Conservation (phyloP, 2,113 vertebrate genomes). For the Nothocercus julius region DNA sequence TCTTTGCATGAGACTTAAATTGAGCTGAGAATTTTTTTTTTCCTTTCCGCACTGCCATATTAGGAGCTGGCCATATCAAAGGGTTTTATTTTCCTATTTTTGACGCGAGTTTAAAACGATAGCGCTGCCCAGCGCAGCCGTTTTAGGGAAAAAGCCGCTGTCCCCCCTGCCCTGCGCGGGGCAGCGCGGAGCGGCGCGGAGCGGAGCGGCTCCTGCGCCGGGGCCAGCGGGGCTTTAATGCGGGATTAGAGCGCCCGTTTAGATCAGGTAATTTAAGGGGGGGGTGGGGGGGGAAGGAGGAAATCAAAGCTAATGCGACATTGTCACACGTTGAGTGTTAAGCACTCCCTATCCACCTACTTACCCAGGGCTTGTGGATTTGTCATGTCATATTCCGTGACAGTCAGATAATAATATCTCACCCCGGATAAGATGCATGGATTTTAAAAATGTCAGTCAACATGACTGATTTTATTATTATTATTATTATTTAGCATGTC, state of each 20-base stretch:
- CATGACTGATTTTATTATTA: slow-evolving; percentile 90
- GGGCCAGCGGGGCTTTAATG: not conserved
- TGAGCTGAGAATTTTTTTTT: slow-evolving; percentile 96
- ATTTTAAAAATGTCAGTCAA: slow-evolving; percentile 96
- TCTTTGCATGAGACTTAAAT: slow-evolving; percentile 99
- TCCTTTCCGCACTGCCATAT: slow-evolving; percentile 83
- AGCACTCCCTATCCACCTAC: slow-evolving; percentile 80
- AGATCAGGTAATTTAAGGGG: slow-evolving; percentile 46
- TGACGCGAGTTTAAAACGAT: slow-evolving; percentile 91
- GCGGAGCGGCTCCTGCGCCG: not conserved
- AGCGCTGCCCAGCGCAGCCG: slow-evolving; percentile 84
- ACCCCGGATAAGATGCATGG: slow-evolving; percentile 89
- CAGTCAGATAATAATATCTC: slow-evolving; percentile 93
- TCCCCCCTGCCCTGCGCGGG: slow-evolving; percentile 55
- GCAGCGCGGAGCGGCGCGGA: not conserved
- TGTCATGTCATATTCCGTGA: slow-evolving; percentile 91
- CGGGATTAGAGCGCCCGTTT: slow-evolving; percentile 19
- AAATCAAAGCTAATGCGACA: slow-evolving; percentile 80
- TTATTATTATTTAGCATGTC: slow-evolving; percentile 92
- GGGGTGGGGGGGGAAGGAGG: not conserved
- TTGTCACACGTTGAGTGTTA: slow-evolving; percentile 80
- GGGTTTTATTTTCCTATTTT: slow-evolving; percentile 67
- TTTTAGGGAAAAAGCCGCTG: slow-evolving; percentile 76
- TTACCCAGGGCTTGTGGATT: slow-evolving; percentile 83
- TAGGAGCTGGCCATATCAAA: slow-evolving; percentile 92